Evolutionary conservation across 2,888 invertebrate genomes (phyloP).

Genomic region (Lissocephala sabroskyi): DNA sequence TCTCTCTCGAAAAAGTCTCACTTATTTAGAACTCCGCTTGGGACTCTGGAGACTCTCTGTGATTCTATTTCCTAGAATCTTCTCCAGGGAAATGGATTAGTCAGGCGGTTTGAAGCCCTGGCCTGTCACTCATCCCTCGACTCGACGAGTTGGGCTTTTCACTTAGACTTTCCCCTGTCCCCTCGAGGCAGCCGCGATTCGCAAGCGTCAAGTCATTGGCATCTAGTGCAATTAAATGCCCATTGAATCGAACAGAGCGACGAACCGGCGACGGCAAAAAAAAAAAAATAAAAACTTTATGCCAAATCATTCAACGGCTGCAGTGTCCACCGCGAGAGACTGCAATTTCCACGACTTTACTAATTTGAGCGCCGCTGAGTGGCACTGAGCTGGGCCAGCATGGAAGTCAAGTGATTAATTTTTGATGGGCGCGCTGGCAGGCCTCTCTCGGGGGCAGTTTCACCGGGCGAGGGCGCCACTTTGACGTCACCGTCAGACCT

Average conservation of each 20-base stretch:
- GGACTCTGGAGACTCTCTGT: no score
- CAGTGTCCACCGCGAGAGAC: conserved; percentile 9
- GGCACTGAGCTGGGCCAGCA: not conserved
- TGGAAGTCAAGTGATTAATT: conserved; percentile 1
- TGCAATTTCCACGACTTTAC: conserved; percentile 43
- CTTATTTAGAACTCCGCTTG: no score
- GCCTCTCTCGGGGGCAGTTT: not conserved
- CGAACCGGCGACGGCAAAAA: conserved; percentile 11
- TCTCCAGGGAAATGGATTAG: no score
- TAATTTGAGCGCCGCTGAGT: conserved; percentile 40
- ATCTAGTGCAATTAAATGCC: conserved; percentile 62
- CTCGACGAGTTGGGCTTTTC: conserved; percentile 33
- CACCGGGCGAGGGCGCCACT: conserved; percentile 2
- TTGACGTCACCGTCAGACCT: not conserved
- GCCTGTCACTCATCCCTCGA: no score
- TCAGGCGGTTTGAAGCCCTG: no score
- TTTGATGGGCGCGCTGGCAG: not conserved
- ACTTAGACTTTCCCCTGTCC: conserved; percentile 21
- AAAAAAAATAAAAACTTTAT: conserved; percentile 32
- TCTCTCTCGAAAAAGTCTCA: no score
- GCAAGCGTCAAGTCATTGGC: conserved; percentile 65
- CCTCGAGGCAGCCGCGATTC: conserved; percentile 61
- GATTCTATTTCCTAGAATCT: no score
- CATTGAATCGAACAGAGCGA: conserved; percentile 32
- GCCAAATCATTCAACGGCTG: conserved; percentile 45